These are phyloP conservation scores for Protaetia brevitarsis DNA, from an alignment of 1,140 invertebrate genomes.

Conservation along the genomic window DNA sequence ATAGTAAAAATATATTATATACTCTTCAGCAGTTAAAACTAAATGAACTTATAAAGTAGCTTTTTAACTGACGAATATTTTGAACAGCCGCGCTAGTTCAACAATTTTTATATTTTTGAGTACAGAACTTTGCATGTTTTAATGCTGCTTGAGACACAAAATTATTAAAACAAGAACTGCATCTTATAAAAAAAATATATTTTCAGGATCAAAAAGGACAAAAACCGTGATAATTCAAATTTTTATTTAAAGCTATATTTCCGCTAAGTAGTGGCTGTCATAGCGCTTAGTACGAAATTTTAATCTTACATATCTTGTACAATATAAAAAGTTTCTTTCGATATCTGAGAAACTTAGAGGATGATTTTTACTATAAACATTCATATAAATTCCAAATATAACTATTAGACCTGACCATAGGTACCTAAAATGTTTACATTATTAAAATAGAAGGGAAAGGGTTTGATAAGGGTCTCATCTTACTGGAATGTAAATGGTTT, in stretches of 20 bases:
- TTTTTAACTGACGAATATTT: too few species aligned
- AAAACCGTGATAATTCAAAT: background rate
- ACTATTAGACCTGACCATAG: constrained; percentile 86
- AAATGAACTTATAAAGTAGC: too few species aligned
- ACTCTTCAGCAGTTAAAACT: too few species aligned
- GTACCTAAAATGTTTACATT: constrained; percentile 59
- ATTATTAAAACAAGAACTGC: too few species aligned
- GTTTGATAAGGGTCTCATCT: constrained; percentile 55
- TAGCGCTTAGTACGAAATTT: constrained; percentile 35
- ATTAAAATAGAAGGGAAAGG: background rate
- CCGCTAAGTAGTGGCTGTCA: constrained; percentile 6
- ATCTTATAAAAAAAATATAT: background rate
- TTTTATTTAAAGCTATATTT: constrained; percentile 6
- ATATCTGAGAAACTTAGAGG: constrained; percentile 44
- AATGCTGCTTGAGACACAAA: too few species aligned
- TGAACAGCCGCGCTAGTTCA: too few species aligned
- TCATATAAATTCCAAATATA: constrained; percentile 85
- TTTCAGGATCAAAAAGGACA: background rate
- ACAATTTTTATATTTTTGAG: too few species aligned
- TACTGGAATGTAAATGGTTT: constrained; percentile 94
- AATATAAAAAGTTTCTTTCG: constrained; percentile 33
- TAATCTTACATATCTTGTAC: constrained; percentile 30
- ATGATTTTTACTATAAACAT: constrained; percentile 77
- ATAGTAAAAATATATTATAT: too few species aligned
- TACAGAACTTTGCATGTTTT: too few species aligned